Evolutionary conservation across 2,888 invertebrate species (phyloP).

Genomic region (Himalopsyche kuldschensis): DNA sequence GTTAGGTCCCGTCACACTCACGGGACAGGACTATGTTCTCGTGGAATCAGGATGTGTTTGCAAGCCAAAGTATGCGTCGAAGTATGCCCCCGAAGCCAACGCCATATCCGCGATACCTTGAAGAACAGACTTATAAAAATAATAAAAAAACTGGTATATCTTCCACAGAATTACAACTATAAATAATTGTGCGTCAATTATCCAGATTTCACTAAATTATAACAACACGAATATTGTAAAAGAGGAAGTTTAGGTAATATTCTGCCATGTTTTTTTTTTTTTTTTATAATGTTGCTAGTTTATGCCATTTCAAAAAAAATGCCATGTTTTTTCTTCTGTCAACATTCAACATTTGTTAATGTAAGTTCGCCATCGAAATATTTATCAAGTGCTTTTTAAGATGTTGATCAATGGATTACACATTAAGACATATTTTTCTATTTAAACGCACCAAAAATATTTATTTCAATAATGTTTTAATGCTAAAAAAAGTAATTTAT

Average conservation of each 20-base stretch:
- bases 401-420: too few relatives aligned
- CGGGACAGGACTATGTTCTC: slow-evolving; percentile 92
- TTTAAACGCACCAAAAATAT: too few relatives aligned
- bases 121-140: background rate
- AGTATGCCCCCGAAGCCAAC: slow-evolving; percentile 51
- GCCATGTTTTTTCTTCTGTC: background rate
- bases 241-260: background rate
- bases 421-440: too few relatives aligned
- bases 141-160: background rate
- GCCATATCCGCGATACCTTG: slow-evolving; percentile 48
- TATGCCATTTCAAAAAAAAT: background rate
- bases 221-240: background rate
- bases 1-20: slow-evolving; percentile 84
- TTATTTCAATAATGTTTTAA: too few relatives aligned
- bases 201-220: background rate
- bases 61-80: slow-evolving; percentile 60
- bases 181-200: background rate
- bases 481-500: too few relatives aligned
- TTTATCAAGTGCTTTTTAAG: background rate
- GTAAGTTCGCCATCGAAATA: background rate
- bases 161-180: background rate
- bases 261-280: background rate
- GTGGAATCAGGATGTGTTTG: slow-evolving; percentile 95
- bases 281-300: background rate
- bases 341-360: background rate